A percentile compares a stretch with the other conserved stretches of the same genome.
Evolutionary conservation across 2,888 invertebrate genomes (phyloP).

Genomic region (Dioctria rufipes): DNA sequence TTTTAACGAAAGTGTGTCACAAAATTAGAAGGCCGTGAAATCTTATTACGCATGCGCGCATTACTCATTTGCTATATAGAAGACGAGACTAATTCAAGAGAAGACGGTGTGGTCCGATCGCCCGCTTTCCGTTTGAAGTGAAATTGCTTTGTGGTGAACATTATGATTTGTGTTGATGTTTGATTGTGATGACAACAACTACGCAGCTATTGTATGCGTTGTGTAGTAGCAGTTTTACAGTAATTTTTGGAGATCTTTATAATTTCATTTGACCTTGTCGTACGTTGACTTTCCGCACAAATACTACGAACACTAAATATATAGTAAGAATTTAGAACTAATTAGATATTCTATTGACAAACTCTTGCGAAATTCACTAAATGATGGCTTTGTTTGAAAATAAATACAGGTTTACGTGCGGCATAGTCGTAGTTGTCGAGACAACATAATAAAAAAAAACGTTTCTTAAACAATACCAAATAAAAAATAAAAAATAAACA

Average conservation of each 20-base stretch:
- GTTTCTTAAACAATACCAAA: not conserved
- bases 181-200: conserved; percentile 10
- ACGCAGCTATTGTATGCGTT: no score
- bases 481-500: not conserved
- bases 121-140: no score
- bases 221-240: no score
- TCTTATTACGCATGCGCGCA: conserved; percentile 35
- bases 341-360: conserved; percentile 28
- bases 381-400: conserved; percentile 8
- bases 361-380: conserved; percentile 21
- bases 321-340: conserved; percentile 6
- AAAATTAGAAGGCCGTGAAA: conserved; percentile 39
- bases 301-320: no score
- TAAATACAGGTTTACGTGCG: not conserved
- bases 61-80: conserved; percentile 16
- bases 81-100: conserved; percentile 9
- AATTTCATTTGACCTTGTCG: conserved; percentile 31
- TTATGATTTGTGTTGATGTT: no score
- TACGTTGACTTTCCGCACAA: conserved; percentile 25
- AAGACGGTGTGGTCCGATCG: no score
- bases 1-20: conserved; percentile 29
- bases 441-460: no score
- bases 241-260: not conserved
- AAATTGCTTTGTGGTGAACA: no score
- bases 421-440: no score